Evolutionary conservation across 1,140 invertebrate genomes (phyloP), one percentile per base, ranked within the genome.

Genomic region (Heliconius congener): DNA sequence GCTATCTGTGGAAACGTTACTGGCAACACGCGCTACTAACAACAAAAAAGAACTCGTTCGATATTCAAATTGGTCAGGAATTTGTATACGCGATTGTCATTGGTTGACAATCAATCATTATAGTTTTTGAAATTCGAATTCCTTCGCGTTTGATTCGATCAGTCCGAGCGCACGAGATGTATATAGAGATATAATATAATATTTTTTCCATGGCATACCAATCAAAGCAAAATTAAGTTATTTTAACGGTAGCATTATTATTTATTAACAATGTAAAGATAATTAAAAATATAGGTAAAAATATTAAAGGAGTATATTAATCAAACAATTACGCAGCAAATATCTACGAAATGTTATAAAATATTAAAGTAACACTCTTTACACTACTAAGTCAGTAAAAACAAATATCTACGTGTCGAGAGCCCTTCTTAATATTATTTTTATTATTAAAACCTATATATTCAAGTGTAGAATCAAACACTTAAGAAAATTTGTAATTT

Each of bases 81-180:
- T 94, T 94, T 93, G 91, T 92, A 93, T 94, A 93, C 90, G 88
- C 92, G 90, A 93, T 94, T 94, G 91, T 94, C 92, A 94, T 93
- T 93, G 90, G 91, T 90, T 93, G 92, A 94, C 93, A 94, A 94
- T 94, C 92, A 93, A 94, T 94, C 93, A 94, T 93, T 93, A 94
- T 88, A 91, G 90, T 92, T 94, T 94, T 94, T 91, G 90, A 93
- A 93, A 90, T 93, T 89, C 88, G 89, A 94, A 94, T 93, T 93
- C 91, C 88, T 85, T 85, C 81, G 86, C 90, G 87, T 88, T 89
- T 86, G 90, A 93, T 92, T 90, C 80, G 87, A 92, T 93, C 90
- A 87, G 87, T 85, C 85, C 80, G 80, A 86, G 84, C 81, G 79
- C 84, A 66, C 52, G 37, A 30, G 77, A 66, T 66, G 60, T 66